Evolutionary conservation across 1,140 invertebrate species (phyloP).

Genomic region (Pseudomyrmex sp.): DNA sequence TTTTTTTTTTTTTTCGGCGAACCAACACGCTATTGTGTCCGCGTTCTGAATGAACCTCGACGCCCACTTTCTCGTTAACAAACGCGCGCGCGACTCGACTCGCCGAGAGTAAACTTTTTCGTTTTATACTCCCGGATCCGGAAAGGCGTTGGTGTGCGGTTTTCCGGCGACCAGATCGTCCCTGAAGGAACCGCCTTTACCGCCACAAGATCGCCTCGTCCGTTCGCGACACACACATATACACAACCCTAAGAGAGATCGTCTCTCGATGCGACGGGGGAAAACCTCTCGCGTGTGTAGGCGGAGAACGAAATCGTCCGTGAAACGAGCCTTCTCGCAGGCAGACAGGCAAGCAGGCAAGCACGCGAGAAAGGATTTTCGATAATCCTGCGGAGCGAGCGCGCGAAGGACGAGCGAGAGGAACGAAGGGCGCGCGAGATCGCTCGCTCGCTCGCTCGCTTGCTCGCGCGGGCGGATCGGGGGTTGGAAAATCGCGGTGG

Average conservation of each 20-base stretch:
- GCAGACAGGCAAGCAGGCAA: slow-evolving; percentile 8
- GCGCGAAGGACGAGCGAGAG: background rate
- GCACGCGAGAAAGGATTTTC: slow-evolving; percentile 54
- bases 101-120: background rate
- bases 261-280: slow-evolving; percentile 20
- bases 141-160: slow-evolving; percentile 25
- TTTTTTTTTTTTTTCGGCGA: too few relatives aligned
- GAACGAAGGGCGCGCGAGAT: slow-evolving; percentile 14
- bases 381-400: slow-evolving; percentile 38
- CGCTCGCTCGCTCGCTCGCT: background rate
- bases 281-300: slow-evolving; percentile 32
- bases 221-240: slow-evolving; percentile 14
- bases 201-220: slow-evolving; percentile 11
- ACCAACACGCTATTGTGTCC: slow-evolving; percentile 10
- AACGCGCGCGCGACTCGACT: slow-evolving; percentile 14
- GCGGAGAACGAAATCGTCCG: slow-evolving; percentile 66
- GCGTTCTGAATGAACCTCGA: slow-evolving; percentile 37
- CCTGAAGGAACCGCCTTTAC: slow-evolving; percentile 29
- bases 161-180: slow-evolving; percentile 16
- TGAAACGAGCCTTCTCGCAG: slow-evolving; percentile 66
- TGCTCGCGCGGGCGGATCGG: background rate
- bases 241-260: background rate
- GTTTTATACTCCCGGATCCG: background rate
- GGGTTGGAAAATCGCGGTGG: background rate
- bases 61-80: slow-evolving; percentile 38